These are phyloP conservation scores for Empidonax alnorum DNA, from an alignment of 2,113 vertebrate genomes.

Conservation along the genomic window DNA sequence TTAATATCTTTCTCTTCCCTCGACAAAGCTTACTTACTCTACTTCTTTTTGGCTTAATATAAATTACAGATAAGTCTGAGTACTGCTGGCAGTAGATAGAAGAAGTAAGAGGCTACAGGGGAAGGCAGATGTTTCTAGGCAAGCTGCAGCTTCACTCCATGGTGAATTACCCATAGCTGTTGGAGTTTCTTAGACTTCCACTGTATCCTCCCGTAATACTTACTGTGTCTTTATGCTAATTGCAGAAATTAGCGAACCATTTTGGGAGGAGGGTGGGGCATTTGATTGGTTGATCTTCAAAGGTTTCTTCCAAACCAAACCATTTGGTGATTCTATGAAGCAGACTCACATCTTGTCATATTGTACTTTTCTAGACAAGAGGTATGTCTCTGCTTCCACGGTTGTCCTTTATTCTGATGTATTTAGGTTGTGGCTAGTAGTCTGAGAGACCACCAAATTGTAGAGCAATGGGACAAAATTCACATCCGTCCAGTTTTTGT, in stretches of 20 bases:
- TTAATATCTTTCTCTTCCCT: background rate
- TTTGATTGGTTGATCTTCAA: background rate
- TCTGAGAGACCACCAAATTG: background rate
- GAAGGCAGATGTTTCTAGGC: background rate
- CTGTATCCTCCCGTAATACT: background rate
- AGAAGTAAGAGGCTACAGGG: background rate
- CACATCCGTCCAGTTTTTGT: background rate
- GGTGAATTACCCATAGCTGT: background rate
- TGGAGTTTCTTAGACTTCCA: background rate
- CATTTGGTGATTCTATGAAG: background rate
- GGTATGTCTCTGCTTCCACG: fast-evolving
- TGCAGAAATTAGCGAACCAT: background rate
- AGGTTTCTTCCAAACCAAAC: background rate
- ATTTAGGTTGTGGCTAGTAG: background rate
- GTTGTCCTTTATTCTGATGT: background rate
- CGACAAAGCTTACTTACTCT: background rate
- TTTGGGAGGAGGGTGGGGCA: background rate
- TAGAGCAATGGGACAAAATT: background rate
- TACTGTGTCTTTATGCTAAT: background rate
- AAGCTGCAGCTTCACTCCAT: background rate
- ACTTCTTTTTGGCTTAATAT: background rate
- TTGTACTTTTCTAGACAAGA: background rate
- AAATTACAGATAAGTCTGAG: background rate
- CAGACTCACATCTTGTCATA: background rate
- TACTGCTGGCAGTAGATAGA: background rate